Evolutionary conservation across 2,113 vertebrate genomes (phyloP), one percentile per base, ranked within the genome.

Genomic region (Eleginops maclovinus): DNA sequence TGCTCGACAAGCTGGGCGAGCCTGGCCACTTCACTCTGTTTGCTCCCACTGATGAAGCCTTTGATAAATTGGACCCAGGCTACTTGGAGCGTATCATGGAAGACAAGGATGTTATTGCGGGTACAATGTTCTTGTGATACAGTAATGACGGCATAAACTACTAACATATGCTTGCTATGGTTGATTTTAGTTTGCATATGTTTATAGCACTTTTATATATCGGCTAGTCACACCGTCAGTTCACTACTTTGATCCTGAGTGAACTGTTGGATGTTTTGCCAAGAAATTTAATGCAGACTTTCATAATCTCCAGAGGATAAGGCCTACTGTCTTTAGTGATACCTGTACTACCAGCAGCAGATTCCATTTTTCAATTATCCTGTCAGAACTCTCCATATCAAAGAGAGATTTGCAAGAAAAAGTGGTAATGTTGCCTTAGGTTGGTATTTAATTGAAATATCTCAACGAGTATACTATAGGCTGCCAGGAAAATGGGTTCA

Each of bases 11-110:
- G 21, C 95, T 99, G 69, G 93, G 93, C 31, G 83, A 93, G 85
- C 94, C 96, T 2, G 98, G 97, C 14, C 96, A 97, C 65, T 98
- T 95, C 46, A 99, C 98, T 2, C 85, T 99, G 66, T 99, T 99
- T 88, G 97, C 96, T 79, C 98, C 98, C 31, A 99, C 97, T 44
- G 96, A 99, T 71, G 88, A 94, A 1, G 98, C 98, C 68, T 98
- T 99, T 81, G 88, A 95, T 12, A 96, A 93, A 64, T 84, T 99
- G 81, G 94, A 91, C 55, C 87, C 91, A 8, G 93, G 87, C 1
- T 78, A 96, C 60, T 81, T 98, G 60, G 91, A 97, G 85, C 93
- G 96, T 46, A 94, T 99, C 82, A 93, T 96, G 95, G 85, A 72
- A 10, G 95, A 99, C 85, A 95, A 95, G n/a, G 92, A 89, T 55